phyloP scores from a whole-genome alignment of 2,113 vertebrate genomes.

The Archocentrus centrarchus region DNA sequence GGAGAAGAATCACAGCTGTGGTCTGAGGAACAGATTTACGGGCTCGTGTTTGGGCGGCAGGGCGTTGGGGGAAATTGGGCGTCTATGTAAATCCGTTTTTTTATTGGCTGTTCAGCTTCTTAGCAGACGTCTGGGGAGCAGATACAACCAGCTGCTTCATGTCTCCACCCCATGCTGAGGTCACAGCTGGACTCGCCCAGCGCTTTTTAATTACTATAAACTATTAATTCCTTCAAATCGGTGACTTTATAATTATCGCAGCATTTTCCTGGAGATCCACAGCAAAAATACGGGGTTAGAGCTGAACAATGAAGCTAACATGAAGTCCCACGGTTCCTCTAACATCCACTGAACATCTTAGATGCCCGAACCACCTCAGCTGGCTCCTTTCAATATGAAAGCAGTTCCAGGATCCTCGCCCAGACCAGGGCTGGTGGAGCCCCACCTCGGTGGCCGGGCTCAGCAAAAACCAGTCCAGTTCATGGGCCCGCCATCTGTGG shows the following conservation, averaged over 20 bases:
- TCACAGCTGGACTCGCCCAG: slow-evolving; percentile 38
- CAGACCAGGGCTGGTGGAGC: not conserved
- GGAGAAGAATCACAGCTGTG: slow-evolving; percentile 10
- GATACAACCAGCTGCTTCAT: slow-evolving; percentile 23
- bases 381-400: not conserved
- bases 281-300: not conserved
- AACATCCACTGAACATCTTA: not conserved
- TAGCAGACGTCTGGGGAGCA: slow-evolving; percentile 31
- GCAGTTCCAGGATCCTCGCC: not conserved
- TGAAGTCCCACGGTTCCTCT: not conserved
- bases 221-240: slow-evolving; percentile 6
- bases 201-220: slow-evolving; percentile 20
- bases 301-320: not conserved
- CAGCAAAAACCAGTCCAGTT: not conserved
- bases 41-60: slow-evolving; percentile 29
- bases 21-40: slow-evolving; percentile 41
- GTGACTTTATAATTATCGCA: not conserved
- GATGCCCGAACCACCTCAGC: too few species aligned
- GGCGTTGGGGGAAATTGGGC: slow-evolving; percentile 26
- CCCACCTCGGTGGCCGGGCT: not conserved
- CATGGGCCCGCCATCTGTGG: not conserved
- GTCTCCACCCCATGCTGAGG: slow-evolving; percentile 27
- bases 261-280: not conserved
- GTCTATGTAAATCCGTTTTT: slow-evolving; percentile 50
- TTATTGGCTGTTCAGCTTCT: slow-evolving; percentile 54